These are phyloP conservation scores for Meteorus sp. DNA, from an alignment of 1,140 invertebrate genomes.

Conservation along the genomic window DNA sequence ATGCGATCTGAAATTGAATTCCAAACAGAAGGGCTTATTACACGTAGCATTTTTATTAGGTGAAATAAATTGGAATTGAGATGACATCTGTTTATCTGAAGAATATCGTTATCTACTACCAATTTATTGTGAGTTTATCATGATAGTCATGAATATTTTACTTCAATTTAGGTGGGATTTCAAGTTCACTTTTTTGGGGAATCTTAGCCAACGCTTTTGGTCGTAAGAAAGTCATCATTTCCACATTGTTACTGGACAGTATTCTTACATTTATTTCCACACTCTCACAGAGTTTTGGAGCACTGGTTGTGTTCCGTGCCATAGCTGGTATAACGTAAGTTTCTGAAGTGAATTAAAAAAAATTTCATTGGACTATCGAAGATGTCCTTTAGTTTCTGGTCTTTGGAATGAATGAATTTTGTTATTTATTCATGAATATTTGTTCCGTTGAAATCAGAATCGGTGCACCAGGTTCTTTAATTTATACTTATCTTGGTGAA, in stretches of 20 bases:
- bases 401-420: background rate
- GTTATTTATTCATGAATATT: constrained; percentile 16
- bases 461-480: constrained; percentile 66
- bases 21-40: constrained; percentile 60
- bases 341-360: background rate
- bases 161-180: constrained; percentile 57
- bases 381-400: too few relatives aligned
- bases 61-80: too few relatives aligned
- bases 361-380: too few relatives aligned
- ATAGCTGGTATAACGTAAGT: constrained; percentile 64
- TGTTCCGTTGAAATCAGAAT: too few relatives aligned
- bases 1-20: constrained; percentile 61
- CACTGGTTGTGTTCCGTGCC: constrained; percentile 59
- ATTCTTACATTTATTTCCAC: constrained; percentile 57
- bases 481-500: constrained; percentile 67
- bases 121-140: too few relatives aligned
- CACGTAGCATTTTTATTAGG: constrained; percentile 64
- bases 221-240: constrained; percentile 62
- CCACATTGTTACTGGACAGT: constrained; percentile 67
- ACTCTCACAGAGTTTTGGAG: constrained; percentile 57
- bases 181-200: constrained; percentile 67
- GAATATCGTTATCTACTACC: too few relatives aligned
- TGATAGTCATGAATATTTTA: too few relatives aligned
- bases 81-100: too few relatives aligned
- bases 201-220: constrained; percentile 68